Percentiles rank a stretch among this genome's conserved stretches.
Conservation (phyloP, 2,113 vertebrate species). For the Cephalopterus ornatus region DNA sequence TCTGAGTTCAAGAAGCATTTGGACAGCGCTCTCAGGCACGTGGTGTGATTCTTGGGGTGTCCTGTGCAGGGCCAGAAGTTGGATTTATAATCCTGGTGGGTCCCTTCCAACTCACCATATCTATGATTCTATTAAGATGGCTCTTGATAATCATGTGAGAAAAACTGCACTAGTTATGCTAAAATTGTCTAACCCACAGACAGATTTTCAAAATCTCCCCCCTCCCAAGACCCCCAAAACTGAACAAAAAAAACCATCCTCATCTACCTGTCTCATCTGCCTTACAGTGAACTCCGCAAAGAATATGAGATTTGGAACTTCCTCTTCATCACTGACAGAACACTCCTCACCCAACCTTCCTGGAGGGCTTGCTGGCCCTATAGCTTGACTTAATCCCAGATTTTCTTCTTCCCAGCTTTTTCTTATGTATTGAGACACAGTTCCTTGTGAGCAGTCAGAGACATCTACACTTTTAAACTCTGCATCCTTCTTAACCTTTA, state of each 20-base stretch:
- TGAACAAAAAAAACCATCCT: too few relatives aligned
- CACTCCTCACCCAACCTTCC: background rate
- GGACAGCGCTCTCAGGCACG: background rate
- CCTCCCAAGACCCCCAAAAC: too few relatives aligned
- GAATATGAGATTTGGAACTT: background rate
- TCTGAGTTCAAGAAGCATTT: fast-evolving
- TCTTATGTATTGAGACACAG: background rate
- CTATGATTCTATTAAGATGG: background rate
- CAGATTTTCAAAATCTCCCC: background rate
- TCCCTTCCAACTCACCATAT: background rate
- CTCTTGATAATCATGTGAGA: background rate
- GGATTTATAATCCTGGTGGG: background rate
- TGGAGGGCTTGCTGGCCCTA: background rate
- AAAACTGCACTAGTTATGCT: background rate
- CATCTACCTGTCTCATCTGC: background rate
- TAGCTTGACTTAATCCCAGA: background rate
- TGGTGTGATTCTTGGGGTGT: background rate
- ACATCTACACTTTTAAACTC: background rate
- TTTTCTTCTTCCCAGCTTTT: background rate
- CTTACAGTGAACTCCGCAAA: background rate
- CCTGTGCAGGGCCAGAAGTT: background rate
- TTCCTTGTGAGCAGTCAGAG: background rate
- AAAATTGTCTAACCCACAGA: background rate
- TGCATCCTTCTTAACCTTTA: background rate
- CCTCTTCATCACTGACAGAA: background rate